phyloP scores from a whole-genome alignment of 2,888 invertebrate species.

The Trissoscelio sp. region DNA sequence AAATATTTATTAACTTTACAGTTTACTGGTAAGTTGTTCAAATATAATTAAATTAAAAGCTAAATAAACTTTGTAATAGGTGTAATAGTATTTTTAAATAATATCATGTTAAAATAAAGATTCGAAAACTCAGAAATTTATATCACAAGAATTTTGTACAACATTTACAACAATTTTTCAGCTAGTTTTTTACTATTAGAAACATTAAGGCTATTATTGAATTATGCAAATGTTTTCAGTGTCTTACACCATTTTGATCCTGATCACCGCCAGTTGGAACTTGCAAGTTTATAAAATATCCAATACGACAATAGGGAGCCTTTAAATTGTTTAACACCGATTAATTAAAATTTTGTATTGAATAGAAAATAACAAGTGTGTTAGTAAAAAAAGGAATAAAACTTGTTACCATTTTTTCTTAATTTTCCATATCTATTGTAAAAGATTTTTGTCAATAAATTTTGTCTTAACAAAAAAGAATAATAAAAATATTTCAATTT shows the following conservation, averaged over 20 bases:
- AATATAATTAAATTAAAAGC: not conserved
- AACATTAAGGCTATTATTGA: constrained; percentile 12
- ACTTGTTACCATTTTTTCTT: constrained; percentile 4
- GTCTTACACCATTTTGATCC: constrained; percentile 45
- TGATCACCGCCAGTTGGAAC: constrained; percentile 36
- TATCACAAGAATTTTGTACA: no score
- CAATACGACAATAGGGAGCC: constrained; percentile 11
- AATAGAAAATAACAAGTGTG: not conserved
- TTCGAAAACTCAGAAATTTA: no score
- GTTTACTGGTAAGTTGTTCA: constrained; percentile 1
- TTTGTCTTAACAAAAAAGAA: not conserved
- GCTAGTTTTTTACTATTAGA: not conserved
- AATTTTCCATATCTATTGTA: constrained; percentile 26
- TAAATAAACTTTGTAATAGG: no score
- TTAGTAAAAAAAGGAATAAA: not conserved
- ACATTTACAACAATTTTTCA: not conserved
- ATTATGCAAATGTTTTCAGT: constrained; percentile 40
- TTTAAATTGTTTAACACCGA: constrained; percentile 6
- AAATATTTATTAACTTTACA: not conserved
- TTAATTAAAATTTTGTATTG: not conserved
- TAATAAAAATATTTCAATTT: not conserved
- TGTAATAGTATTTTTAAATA: no score
- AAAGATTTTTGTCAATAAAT: constrained; percentile 18
- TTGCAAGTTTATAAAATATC: constrained; percentile 18
- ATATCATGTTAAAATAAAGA: no score